A percentile compares a stretch with the other conserved stretches of the same genome.
Evolutionary conservation across 1,140 invertebrate species (phyloP).

Genomic region (Drosophila arawakana): DNA sequence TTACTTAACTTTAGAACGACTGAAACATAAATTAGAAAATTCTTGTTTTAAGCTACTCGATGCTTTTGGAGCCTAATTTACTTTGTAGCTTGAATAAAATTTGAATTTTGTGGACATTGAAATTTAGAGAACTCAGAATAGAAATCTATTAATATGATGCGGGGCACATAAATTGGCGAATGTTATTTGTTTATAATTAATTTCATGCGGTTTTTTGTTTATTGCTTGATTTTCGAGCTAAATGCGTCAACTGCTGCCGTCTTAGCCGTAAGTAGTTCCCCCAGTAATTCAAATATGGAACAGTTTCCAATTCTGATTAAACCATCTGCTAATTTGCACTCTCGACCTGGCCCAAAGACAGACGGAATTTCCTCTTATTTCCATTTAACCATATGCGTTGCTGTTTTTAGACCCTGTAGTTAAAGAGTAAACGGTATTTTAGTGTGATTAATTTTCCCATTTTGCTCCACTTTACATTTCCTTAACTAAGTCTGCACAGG

Average conservation of each 20-base stretch:
- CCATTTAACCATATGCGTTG: conserved; percentile 31
- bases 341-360: conserved; percentile 56
- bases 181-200: conserved; percentile 75
- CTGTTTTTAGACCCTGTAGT: background rate
- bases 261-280: conserved; percentile 29
- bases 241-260: conserved; percentile 50
- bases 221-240: conserved; percentile 19
- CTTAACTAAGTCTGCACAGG: too few relatives aligned
- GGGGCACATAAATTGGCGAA: conserved; percentile 62
- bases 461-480: too few relatives aligned
- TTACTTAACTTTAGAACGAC: too few relatives aligned
- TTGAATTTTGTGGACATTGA: conserved; percentile 26
- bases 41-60: conserved; percentile 32
- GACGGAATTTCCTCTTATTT: conserved; percentile 6
- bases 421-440: background rate
- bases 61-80: background rate
- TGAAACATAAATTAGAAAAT: background rate
- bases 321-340: conserved; percentile 71
- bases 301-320: conserved; percentile 20
- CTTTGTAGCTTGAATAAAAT: conserved; percentile 4
- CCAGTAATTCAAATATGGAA: conserved; percentile 33
- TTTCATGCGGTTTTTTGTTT: conserved; percentile 62
- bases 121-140: conserved; percentile 27
- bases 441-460: background rate
- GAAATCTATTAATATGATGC: conserved; percentile 61